Evolutionary conservation across 2,888 invertebrate genomes (phyloP), one percentile per base, ranked within the genome.

Genomic region (Phalera bucephala): DNA sequence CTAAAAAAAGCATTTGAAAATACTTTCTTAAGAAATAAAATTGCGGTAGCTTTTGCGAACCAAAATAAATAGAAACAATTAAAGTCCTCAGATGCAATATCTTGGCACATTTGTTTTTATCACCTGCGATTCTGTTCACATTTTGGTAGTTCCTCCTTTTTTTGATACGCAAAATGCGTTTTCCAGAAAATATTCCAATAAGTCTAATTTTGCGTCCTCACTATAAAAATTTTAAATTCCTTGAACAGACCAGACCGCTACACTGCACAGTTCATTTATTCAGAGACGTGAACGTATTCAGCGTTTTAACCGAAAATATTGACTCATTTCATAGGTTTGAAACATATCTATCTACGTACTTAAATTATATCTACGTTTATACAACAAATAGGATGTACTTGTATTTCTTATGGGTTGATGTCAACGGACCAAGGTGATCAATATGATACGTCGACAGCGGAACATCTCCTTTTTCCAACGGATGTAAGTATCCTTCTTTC

Each of bases 221-320:
- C n/a, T 12, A n/a, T 6, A 25, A 17, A 33, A 25, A 25, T 40
- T 47, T 30, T 45, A 33, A 45, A 42, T 36, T 36, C 45, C 35
- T 41, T 38, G 31, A 44, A 44, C 27, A 17, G 32, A 34, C 46
- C 45, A 43, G 45, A 19, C 40, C 34, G 40, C n/a, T n/a, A 40
- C 22, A 22, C 45, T 27, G 38, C 41, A 31, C 41, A 38, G 28
- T 49, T 50, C 46, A 57, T 59, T 59, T 57, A 61, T 61, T 42
- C 33, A 23, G 22, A 41, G 49, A 59, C 59, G 57, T 57, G 61
- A 41, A 55, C 47, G 10, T 6, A 11, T 23, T 23, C 11, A 6
- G 23, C 11, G 10, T 11, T 23, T 23, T 23, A 23, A 6, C 3
- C 11, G 11, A 10, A 9, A 23, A 3, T n/a, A 5, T 10, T 23